Evolutionary conservation across 2,113 vertebrate species (phyloP).

Genomic region (Trematocara stigmaticum): DNA sequence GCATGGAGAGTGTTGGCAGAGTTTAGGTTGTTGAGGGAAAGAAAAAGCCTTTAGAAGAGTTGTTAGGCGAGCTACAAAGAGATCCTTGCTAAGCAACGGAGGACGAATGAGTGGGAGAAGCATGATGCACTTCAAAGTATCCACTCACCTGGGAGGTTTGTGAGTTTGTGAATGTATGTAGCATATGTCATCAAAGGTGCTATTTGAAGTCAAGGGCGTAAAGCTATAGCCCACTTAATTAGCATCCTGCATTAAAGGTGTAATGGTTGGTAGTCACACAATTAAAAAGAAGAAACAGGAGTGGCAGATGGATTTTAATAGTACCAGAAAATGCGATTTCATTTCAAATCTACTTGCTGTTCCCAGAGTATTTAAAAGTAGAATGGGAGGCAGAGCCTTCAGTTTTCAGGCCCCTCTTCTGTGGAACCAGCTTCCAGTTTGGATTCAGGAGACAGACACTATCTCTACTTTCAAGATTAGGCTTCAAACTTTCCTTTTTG

Average conservation of each 20-base stretch:
- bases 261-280: not conserved
- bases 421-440: too few species aligned
- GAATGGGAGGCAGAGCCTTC: too few species aligned
- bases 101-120: slow-evolving; percentile 23
- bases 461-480: too few species aligned
- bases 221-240: not conserved
- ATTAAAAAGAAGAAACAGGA: not conserved
- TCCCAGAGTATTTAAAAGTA: too few species aligned
- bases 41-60: not conserved
- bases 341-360: not conserved
- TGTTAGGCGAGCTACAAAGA: not conserved
- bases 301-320: not conserved
- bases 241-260: not conserved
- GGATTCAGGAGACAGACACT: too few species aligned
- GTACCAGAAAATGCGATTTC: not conserved
- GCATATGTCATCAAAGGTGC: not conserved
- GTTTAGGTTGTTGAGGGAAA: not conserved
- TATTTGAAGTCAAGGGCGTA: not conserved
- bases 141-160: not conserved
- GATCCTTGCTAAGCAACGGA: not conserved
- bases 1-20: not conserved
- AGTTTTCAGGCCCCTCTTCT: too few species aligned
- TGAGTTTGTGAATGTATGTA: not conserved
- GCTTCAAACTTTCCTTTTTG: too few species aligned
- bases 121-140: slow-evolving; percentile 28